Conservation (phyloP, 2,797 vertebrate species). For the Schizopygopsis pylzovi region DNA sequence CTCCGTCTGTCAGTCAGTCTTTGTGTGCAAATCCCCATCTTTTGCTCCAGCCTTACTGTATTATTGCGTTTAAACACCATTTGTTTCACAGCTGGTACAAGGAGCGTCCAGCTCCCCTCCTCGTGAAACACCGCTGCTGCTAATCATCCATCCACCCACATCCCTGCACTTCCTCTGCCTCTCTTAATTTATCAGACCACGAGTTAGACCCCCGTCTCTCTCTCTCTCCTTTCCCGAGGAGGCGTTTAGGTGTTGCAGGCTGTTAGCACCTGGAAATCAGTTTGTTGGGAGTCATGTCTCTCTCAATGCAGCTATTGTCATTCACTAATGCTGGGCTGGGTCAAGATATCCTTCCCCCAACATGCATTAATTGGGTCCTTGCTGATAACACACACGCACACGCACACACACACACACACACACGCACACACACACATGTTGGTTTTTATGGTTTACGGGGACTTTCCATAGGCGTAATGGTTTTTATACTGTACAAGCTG, state of each 20-base stretch:
- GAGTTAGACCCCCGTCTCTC: slow-evolving; percentile 21
- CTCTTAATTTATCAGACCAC: slow-evolving; percentile 34
- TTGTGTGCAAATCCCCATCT: slow-evolving; percentile 83
- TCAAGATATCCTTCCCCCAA: slow-evolving; percentile 55
- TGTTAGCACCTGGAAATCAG: slow-evolving; percentile 81
- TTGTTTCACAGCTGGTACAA: slow-evolving; percentile 79
- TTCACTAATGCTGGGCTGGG: slow-evolving; percentile 62
- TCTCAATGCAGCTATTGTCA: slow-evolving; percentile 70
- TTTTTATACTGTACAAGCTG: too few species aligned
- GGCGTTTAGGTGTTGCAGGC: slow-evolving; percentile 72
- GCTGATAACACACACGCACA: slow-evolving; percentile 28
- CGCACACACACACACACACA: background rate
- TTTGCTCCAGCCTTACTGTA: slow-evolving; percentile 74
- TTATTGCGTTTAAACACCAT: slow-evolving; percentile 82
- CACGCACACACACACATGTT: too few species aligned
- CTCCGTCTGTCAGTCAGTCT: slow-evolving; percentile 84
- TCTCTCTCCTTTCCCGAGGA: slow-evolving; percentile 63
- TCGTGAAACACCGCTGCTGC: slow-evolving; percentile 63
- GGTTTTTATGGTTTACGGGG: too few species aligned
- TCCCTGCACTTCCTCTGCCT: slow-evolving; percentile 37
- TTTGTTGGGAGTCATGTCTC: slow-evolving; percentile 72
- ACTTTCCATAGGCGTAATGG: too few species aligned
- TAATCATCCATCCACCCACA: slow-evolving; percentile 66
- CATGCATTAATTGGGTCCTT: slow-evolving; percentile 62
- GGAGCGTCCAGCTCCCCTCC: slow-evolving; percentile 68